Evolutionary conservation across 2,888 invertebrate genomes (phyloP).

Genomic region (Cistogaster globosa): DNA sequence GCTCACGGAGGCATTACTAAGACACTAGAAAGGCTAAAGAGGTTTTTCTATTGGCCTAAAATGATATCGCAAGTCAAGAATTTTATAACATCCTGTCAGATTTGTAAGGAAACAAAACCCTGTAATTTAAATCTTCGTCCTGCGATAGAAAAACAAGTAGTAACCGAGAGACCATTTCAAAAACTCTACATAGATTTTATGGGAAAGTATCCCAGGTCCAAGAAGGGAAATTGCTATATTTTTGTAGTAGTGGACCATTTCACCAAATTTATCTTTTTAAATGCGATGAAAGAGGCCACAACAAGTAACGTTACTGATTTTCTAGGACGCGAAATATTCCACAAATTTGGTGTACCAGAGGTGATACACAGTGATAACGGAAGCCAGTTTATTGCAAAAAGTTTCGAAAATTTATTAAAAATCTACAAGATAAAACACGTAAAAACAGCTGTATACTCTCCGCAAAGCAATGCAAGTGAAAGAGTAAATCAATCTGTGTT

Average conservation of each 20-base stretch:
- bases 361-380: no score
- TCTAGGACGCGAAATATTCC: background rate
- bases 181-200: slow-evolving; percentile 65
- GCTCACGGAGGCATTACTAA: slow-evolving; percentile 36
- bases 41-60: slow-evolving; percentile 44
- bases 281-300: background rate
- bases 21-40: slow-evolving; percentile 21
- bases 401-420: no score
- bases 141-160: background rate
- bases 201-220: slow-evolving; percentile 63
- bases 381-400: no score
- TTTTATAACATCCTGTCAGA: no score
- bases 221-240: slow-evolving; percentile 45
- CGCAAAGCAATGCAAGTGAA: background rate
- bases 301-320: background rate
- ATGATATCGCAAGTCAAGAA: slow-evolving; percentile 8
- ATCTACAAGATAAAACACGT: no score
- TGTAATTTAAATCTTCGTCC: background rate
- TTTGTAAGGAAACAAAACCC: slow-evolving; percentile 49
- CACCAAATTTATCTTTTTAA: background rate
- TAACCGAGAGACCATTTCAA: background rate
- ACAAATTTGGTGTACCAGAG: no score
- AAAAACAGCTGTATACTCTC: background rate
- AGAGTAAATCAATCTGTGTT: no score
- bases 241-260: slow-evolving; percentile 30